Percentiles rank a stretch among this genome's conserved stretches.
phyloP scores from a whole-genome alignment of 2,113 vertebrate genomes.

The Petrocephalus zakoni region DNA sequence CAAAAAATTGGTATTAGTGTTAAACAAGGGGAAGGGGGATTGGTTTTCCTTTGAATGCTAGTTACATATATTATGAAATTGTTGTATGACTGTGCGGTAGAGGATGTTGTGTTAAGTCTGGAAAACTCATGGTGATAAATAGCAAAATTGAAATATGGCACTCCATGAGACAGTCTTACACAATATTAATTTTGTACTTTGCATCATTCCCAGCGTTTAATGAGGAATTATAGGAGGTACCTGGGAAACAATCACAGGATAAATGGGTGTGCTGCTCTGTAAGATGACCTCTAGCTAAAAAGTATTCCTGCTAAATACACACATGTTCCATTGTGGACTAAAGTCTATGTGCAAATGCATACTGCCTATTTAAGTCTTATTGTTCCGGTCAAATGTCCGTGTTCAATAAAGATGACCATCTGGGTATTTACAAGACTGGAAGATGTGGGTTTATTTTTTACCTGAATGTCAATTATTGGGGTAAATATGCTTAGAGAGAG shows the following conservation, averaged over 20 bases:
- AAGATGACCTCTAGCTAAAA: not conserved
- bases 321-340: not conserved
- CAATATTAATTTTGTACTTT: not conserved
- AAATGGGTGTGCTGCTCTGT: not conserved
- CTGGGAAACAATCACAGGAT: not conserved
- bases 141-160: not conserved
- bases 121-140: not conserved
- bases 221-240: not conserved
- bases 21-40: not conserved
- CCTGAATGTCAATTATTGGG: not conserved
- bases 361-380: not conserved
- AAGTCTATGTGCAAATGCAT: not conserved
- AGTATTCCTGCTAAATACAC: not conserved
- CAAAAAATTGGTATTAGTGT: not conserved
- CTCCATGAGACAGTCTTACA: not conserved
- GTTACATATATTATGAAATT: not conserved
- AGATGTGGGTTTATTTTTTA: not conserved
- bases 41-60: not conserved
- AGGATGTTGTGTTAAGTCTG: not conserved
- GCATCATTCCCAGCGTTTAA: not conserved
- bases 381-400: not conserved
- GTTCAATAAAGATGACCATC: constrained; percentile 6
- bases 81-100: not conserved
- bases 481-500: not conserved
- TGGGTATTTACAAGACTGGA: not conserved